Base-by-base conservation (phyloP, 2,888 invertebrate genomes). In the Calliopum simillimum region DNA sequence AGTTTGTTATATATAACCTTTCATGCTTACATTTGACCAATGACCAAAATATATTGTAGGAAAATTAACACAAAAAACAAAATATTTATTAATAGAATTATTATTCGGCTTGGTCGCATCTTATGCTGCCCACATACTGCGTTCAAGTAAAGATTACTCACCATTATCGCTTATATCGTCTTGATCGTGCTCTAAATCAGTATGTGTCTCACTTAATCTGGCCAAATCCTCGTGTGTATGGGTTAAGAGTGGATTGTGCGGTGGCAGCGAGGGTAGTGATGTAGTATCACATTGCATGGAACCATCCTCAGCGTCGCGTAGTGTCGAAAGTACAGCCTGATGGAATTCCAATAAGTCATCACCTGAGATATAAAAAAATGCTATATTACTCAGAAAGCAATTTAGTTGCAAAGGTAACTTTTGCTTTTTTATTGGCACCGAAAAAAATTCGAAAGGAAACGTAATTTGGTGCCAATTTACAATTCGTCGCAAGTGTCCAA, bases 261-360 rank as follows among this genome's bases (percentile, higher is more conserved):
- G 81, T 75, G 85, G 85, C 78, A 86, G 80, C 73, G 85, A 85
- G 72, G 86, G 85, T 77, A 86, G 79, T 70, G 85, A 85, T 66
- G 86, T 86, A 68, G 86, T 85, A 79, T 86, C 86, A 73, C 86
- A 84, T 76, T 85, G 85, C 79, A 86, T 81, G 55, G 85, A 85
- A 16, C 88, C 87, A 77, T 90, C 90, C 81, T 93, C 92, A 70
- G 90, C 90, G 79, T 92, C 91, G 59, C 91, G 87, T 71, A 91
- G 81, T 8, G 91, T 91, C 69, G 91, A 89, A 65, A 90, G 82
- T 23, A 91, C 90, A 14, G 90, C 90, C 84, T 97, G 96, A 88
- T 98, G 97, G 84, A 98, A 98, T 82, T 98, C 97, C 75, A 96
- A 87, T 49, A 98, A 89, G 86, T 98, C 97, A 79, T 98, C 97